Conservation (phyloP, 1,140 invertebrate species). For the Capitella teleta region DNA sequence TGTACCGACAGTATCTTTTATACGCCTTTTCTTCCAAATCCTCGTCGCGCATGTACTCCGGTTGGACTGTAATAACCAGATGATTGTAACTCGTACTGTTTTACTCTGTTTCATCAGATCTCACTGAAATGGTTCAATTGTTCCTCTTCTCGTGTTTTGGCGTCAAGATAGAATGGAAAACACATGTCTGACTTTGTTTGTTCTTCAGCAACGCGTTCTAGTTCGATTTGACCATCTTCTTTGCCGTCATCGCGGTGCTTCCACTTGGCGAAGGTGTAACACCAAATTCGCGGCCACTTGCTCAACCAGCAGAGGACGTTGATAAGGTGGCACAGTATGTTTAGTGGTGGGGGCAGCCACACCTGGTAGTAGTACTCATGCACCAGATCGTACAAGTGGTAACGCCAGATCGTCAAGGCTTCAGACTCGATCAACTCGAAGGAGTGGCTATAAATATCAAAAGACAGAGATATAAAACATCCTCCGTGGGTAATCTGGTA, state of each 20-base stretch:
- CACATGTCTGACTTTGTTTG: too few species aligned
- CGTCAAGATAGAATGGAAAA: not conserved
- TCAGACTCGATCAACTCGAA: not conserved
- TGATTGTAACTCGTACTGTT: not conserved
- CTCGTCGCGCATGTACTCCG: not conserved
- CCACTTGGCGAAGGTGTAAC: not conserved
- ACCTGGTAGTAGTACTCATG: slow-evolving; percentile 5
- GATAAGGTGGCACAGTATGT: not conserved
- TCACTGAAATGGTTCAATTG: not conserved
- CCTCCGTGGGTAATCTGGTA: too few species aligned
- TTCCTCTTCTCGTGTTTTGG: not conserved
- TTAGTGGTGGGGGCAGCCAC: slow-evolving; percentile 2
- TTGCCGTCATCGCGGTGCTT: not conserved
- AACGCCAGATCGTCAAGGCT: not conserved
- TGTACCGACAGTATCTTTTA: not conserved
- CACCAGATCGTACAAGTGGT: not conserved
- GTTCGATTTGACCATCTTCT: not conserved
- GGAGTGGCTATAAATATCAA: not conserved
- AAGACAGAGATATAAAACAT: too few species aligned
- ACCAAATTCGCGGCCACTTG: not conserved
- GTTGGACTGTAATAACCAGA: not conserved
- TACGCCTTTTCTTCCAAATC: slow-evolving; percentile 1
- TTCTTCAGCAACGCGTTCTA: not conserved
- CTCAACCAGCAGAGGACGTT: not conserved
- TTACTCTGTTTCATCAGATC: not conserved